A percentile compares a stretch with the other conserved stretches of the same genome.
Conservation (phyloP, 2,797 vertebrate species). For the Alectoris magna region DNA sequence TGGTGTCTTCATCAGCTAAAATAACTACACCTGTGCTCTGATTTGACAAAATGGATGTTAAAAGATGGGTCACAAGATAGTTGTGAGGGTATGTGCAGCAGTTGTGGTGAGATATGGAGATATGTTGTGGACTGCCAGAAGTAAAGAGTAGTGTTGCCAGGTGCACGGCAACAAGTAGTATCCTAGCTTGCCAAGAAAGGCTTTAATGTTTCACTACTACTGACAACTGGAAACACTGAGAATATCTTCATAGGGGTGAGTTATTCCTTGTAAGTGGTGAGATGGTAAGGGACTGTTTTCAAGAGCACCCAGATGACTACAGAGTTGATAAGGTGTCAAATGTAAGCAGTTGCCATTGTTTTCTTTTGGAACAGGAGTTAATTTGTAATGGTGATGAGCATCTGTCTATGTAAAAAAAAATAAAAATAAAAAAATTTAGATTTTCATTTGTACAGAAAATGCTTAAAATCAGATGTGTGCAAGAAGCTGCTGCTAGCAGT, state of each 20-base stretch:
- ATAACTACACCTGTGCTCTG: neutral
- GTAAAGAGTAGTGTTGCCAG: neutral
- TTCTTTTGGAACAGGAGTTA: neutral
- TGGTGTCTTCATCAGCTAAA: neutral
- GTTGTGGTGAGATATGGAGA: neutral
- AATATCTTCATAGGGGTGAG: neutral
- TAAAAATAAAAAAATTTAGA: neutral
- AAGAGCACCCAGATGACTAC: neutral
- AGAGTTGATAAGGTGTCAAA: neutral
- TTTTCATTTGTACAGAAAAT: neutral
- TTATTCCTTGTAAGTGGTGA: neutral
- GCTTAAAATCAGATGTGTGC: neutral
- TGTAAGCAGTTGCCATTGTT: neutral
- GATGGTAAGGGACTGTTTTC: accelerated
- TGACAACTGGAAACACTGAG: neutral
- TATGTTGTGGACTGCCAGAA: neutral
- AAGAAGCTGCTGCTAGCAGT: neutral
- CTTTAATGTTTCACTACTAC: neutral
- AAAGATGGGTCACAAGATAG: neutral
- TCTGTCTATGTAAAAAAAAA: neutral
- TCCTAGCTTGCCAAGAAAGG: neutral
- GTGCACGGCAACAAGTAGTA: neutral
- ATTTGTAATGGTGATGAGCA: neutral
- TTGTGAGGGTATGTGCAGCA: neutral
- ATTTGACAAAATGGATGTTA: neutral